Base-by-base conservation (phyloP, 2,797 vertebrate genomes). In the Pachyuromys duprasi region DNA sequence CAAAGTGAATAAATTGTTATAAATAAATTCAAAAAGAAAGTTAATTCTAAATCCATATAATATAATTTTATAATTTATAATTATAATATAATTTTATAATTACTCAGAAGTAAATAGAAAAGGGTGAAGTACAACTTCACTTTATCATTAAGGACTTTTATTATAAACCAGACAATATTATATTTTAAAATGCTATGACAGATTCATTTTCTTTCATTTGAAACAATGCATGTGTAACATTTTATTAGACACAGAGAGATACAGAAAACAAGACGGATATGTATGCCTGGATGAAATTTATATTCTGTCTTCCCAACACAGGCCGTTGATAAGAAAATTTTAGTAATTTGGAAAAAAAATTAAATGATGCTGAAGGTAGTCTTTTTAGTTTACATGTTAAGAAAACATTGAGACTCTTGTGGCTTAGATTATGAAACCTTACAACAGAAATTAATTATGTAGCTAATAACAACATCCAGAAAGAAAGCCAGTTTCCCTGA, bases 261-360 rank as follows among this genome's bases (percentile, higher is more conserved):
- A 2, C 1, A 62, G 24, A 76, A 63, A 94, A 33, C 0, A 39
- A 72, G 15, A 8, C 17, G 62, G 18, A 39, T 1, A 39, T 76
- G 6, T 9, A 22, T 53, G n/a, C 2, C 5, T 20, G 86, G 14
- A 63, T 33, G 57, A 31, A 93, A 45, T 1, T 63, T 86, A 67
- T 33, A 63, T 57, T 76, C 26, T 31, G 60, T 39, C 28, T 87
- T 70, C 6, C 81, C 18, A 42, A 82, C 63, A 74, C 0, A 60
- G 3, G 6, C 15, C 93, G 60, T 33, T 45, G 0, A 17, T 75
- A 53, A 82, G 26, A 88, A 9, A 63, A 70, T 94, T 83, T 78
- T 33, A 93, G 36, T 70, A 83, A 92, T 91, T 94, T 70, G 2
- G 57, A 42, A 63, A 89, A 92, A 90, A 86, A 17, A 39, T 55